Percentiles rank a stretch among this genome's conserved stretches.
Evolutionary conservation across 2,113 vertebrate species (phyloP).

Genomic region (Alethe diademata): DNA sequence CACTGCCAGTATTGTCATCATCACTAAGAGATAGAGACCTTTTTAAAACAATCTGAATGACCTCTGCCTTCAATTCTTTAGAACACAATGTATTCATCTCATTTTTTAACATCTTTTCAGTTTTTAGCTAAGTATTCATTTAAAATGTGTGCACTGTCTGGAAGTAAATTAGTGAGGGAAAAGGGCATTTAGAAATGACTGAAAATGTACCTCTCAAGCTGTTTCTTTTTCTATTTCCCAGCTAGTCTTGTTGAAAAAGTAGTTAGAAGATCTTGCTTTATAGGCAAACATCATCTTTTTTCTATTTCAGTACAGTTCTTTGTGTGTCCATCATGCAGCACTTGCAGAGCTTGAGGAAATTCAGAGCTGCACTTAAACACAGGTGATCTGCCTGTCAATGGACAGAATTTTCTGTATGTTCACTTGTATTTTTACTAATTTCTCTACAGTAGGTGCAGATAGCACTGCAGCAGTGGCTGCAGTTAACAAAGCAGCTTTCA

Average conservation of each 20-base stretch:
- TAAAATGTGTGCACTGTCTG: conserved; percentile 51
- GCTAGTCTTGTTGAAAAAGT: conserved; percentile 13
- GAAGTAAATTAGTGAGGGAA: conserved; percentile 68
- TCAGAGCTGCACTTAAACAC: not conserved
- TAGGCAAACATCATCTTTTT: not conserved
- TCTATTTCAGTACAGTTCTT: not conserved
- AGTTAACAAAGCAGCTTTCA: not conserved
- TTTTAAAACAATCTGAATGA: conserved; percentile 53
- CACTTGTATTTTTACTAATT: not conserved
- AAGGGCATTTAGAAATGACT: conserved; percentile 62
- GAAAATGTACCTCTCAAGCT: conserved; percentile 39
- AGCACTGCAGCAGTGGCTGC: not conserved
- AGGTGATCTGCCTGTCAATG: not conserved
- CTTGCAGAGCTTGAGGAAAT: not conserved
- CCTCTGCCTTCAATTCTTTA: conserved; percentile 40
- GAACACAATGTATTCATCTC: conserved; percentile 50
- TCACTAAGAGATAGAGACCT: conserved; percentile 25
- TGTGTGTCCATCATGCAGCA: not conserved
- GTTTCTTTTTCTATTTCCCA: conserved; percentile 43
- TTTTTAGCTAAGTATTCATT: conserved; percentile 62
- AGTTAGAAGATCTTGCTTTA: not conserved
- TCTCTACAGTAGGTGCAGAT: not conserved
- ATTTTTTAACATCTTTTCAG: conserved; percentile 63
- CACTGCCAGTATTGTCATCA: conserved; percentile 23
- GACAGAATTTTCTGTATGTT: not conserved